phyloP scores from a whole-genome alignment of 2,888 invertebrate species.

The Theristus sp. region DNA sequence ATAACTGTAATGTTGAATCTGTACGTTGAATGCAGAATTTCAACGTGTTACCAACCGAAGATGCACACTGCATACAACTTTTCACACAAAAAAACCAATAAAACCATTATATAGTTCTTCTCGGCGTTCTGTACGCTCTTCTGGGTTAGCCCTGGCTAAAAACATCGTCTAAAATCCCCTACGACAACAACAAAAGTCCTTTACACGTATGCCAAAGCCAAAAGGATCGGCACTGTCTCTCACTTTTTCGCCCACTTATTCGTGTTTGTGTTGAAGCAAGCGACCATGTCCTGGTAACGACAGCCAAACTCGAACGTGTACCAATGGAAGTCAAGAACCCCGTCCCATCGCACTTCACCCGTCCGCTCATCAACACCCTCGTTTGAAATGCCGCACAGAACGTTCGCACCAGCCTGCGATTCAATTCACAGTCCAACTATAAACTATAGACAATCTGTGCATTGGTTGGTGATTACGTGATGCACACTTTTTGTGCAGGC shows the following conservation, averaged over 20 bases:
- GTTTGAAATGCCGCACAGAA: constrained; percentile 56
- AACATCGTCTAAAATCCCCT: no score
- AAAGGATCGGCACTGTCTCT: neutral
- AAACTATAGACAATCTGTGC: no score
- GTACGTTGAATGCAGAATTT: no score
- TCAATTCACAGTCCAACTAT: constrained; percentile 7
- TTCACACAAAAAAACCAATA: neutral
- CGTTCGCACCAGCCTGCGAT: constrained; percentile 37
- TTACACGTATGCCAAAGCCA: neutral
- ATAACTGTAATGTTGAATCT: no score
- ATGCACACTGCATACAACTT: neutral
- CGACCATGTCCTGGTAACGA: constrained; percentile 65
- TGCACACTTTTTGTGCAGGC: no score
- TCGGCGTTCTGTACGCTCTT: no score
- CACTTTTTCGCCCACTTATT: constrained; percentile 56
- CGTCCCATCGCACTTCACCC: constrained; percentile 49
- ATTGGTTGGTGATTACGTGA: no score
- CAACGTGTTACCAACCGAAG: no score
- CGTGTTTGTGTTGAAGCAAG: constrained; percentile 83
- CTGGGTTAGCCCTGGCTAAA: no score
- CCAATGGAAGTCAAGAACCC: constrained; percentile 72
- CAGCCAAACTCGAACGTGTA: constrained; percentile 64
- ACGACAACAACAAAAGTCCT: no score
- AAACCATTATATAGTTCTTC: neutral
- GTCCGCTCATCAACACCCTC: constrained; percentile 44